Conservation (phyloP, 2,113 vertebrate species). For the Cisticola juncidis region DNA sequence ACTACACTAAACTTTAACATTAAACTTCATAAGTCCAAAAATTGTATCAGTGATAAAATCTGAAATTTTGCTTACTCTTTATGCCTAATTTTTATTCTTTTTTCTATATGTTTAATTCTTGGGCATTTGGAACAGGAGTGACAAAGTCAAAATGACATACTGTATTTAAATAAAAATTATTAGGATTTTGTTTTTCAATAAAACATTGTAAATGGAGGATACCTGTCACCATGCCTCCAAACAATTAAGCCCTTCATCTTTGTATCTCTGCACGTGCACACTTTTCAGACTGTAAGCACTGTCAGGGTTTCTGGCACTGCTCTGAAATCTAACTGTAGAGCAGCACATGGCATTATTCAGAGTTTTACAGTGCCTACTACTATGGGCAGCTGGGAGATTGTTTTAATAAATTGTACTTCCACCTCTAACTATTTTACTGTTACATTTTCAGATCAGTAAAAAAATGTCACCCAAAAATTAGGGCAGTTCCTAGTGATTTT, state of each 20-base stretch:
- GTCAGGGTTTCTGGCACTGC: neutral
- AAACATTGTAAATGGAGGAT: neutral
- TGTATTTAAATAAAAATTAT: neutral
- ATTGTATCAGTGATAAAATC: neutral
- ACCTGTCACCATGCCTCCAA: neutral
- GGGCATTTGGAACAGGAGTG: neutral
- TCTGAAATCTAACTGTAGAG: neutral
- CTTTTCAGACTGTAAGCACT: neutral
- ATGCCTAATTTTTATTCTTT: neutral
- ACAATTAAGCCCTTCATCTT: neutral
- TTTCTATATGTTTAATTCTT: neutral
- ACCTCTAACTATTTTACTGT: neutral
- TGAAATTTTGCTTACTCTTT: neutral
- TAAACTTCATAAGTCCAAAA: neutral
- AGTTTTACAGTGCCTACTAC: neutral
- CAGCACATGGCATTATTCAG: neutral
- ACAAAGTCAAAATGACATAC: neutral
- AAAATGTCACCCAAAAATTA: neutral
- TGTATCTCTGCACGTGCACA: neutral
- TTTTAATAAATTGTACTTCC: neutral
- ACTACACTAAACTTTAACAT: neutral
- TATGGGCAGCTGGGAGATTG: neutral
- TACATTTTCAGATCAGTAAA: neutral
- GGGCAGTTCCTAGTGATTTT: neutral
- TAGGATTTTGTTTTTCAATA: neutral